Evolutionary conservation across 2,888 invertebrate species (phyloP).

Genomic region (Lithosia quadra): DNA sequence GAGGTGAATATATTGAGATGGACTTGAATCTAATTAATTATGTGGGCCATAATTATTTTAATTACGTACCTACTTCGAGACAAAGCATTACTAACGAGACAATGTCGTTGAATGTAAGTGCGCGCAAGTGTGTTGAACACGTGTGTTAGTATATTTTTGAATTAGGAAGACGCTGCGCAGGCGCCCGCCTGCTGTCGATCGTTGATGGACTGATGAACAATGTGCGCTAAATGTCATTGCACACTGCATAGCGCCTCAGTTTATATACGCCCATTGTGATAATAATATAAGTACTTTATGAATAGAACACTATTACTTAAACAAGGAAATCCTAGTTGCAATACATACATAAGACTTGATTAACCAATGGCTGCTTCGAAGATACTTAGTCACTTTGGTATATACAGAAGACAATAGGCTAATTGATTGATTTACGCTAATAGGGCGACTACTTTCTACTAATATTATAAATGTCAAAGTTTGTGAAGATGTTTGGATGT

Average conservation of each 20-base stretch:
- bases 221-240: constrained; percentile 42
- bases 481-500: no score
- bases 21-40: constrained; percentile 6
- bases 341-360: not conserved
- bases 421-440: no score
- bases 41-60: constrained; percentile 14
- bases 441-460: no score
- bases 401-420: no score
- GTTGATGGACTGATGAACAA: constrained; percentile 50
- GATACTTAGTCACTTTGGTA: not conserved
- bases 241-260: constrained; percentile 6
- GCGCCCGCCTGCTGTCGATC: constrained; percentile 53
- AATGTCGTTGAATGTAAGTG: constrained; percentile 49
- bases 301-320: constrained; percentile 8
- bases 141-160: constrained; percentile 63
- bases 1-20: not conserved
- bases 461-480: no score
- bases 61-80: constrained; percentile 25
- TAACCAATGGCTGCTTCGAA: not conserved
- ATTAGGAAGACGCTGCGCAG: constrained; percentile 55
- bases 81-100: constrained; percentile 42
- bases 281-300: not conserved
- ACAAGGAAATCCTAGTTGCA: not conserved
- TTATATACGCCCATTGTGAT: constrained; percentile 4
- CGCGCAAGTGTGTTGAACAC: constrained; percentile 43